Conservation (phyloP, 2,797 vertebrate species). For the Melanotaenia trifasciata region DNA sequence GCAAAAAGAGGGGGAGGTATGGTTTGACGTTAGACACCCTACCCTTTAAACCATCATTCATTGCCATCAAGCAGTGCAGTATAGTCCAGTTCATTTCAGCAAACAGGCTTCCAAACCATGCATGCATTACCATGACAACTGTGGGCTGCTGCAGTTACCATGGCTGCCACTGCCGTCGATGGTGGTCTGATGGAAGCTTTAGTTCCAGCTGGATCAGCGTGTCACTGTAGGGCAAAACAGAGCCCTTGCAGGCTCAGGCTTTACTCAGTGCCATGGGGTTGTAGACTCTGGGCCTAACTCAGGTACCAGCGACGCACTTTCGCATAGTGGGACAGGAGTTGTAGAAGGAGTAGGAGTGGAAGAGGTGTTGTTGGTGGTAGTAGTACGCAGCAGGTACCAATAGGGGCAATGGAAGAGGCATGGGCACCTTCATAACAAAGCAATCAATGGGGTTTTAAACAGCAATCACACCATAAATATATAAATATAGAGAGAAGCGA, state of each 20-base stretch:
- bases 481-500: conserved; percentile 80
- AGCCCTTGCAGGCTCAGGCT: conserved; percentile 58
- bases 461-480: conserved; percentile 86
- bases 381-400: conserved; percentile 87
- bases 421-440: conserved; percentile 91
- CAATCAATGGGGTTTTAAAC: conserved; percentile 90
- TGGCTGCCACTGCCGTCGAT: conserved; percentile 55
- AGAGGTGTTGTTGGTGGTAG: conserved; percentile 78
- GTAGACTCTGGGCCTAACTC: conserved; percentile 84
- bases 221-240: conserved; percentile 46
- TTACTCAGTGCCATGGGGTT: conserved; percentile 73
- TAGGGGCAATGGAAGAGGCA: conserved; percentile 89
- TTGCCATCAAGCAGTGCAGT: conserved; percentile 32
- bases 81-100: conserved; percentile 61
- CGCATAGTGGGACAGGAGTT: conserved; percentile 83
- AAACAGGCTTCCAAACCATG: conserved; percentile 45
- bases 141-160: conserved; percentile 63
- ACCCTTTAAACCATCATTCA: conserved; percentile 41
- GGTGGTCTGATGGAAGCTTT: conserved; percentile 56
- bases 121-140: conserved; percentile 69
- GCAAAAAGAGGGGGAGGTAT: conserved; percentile 38
- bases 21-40: conserved; percentile 13
- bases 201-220: conserved; percentile 68
- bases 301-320: conserved; percentile 82
- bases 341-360: conserved; percentile 83